These are phyloP conservation scores for Pristionchus entomophagus DNA, from an alignment of 2,888 invertebrate species.

Conservation along the genomic window DNA sequence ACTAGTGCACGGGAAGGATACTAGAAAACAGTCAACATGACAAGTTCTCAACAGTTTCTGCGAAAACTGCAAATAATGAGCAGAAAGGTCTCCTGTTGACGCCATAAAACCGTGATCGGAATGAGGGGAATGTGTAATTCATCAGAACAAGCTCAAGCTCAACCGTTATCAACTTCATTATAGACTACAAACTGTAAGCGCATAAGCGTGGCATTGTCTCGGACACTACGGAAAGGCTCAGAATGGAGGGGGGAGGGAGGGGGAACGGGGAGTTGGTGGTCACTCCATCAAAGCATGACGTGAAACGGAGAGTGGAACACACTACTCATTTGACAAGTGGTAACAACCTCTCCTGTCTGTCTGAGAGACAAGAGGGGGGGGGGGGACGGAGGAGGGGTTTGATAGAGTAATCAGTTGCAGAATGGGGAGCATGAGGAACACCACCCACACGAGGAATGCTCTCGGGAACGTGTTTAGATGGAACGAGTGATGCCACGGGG, in stretches of 20 bases:
- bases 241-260: no score
- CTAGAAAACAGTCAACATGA: no score
- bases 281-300: not conserved
- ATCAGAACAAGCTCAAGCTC: no score
- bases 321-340: not conserved
- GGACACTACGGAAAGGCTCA: no score
- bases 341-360: not conserved
- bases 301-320: constrained; percentile 37
- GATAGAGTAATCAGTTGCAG: constrained; percentile 27
- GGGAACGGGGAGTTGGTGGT: not conserved
- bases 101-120: no score
- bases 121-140: no score
- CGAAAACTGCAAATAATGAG: no score
- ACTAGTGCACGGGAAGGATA: not conserved
- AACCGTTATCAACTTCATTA: no score
- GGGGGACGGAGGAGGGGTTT: not conserved
- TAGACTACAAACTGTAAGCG: no score
- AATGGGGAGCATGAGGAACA: not conserved
- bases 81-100: no score
- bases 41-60: no score
- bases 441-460: constrained; percentile 13
- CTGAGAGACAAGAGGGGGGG: not conserved
- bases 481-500: not conserved
- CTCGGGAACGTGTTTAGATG: constrained; percentile 16
- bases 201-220: no score